These are phyloP conservation scores for Phlogophora meticulosa DNA, from an alignment of 2,888 invertebrate genomes.

Conservation along the genomic window DNA sequence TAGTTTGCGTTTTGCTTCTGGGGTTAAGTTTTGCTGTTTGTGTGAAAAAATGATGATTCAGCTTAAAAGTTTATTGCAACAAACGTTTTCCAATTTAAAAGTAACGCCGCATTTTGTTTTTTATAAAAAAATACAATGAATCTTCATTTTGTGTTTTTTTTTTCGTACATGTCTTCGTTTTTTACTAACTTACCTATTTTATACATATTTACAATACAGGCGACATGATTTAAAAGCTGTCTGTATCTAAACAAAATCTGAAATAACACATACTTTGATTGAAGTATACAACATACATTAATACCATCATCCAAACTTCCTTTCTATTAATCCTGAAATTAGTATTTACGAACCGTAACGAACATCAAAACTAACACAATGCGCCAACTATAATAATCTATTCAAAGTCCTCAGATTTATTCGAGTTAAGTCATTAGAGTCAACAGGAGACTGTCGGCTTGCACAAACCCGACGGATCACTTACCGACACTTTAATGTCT, in stretches of 20 bases:
- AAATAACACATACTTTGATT: not conserved
- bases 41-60: not conserved
- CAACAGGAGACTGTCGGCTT: constrained; percentile 80
- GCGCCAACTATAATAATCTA: constrained; percentile 74
- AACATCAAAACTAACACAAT: constrained; percentile 55
- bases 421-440: constrained; percentile 84
- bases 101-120: not conserved
- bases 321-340: constrained; percentile 55
- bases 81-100: not conserved
- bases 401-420: constrained; percentile 79
- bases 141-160: not conserved
- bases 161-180: too few species aligned
- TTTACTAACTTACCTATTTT: not conserved
- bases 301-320: not conserved
- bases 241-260: not conserved
- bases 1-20: constrained; percentile 74
- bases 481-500: constrained; percentile 87
- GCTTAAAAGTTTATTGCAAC: not conserved
- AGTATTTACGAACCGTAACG: constrained; percentile 56
- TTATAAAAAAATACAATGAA: not conserved
- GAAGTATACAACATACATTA: not conserved
- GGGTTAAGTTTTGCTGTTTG: constrained; percentile 35
- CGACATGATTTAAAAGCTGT: not conserved
- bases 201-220: not conserved
- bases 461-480: constrained; percentile 86